phyloP scores from a whole-genome alignment of 2,888 invertebrate genomes.

The Drosophila heteroneura region DNA sequence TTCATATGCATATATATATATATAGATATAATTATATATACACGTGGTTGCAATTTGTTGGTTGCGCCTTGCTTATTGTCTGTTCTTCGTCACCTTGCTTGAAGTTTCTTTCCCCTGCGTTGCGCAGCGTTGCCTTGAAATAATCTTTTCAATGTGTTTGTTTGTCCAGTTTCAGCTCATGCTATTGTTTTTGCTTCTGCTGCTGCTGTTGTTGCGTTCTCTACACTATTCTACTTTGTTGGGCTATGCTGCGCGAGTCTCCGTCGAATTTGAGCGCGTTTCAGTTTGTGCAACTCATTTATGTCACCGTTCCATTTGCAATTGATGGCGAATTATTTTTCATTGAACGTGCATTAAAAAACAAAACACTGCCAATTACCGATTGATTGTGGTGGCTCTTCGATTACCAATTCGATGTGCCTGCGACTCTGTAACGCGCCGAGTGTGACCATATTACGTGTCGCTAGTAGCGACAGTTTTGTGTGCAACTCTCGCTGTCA shows the following conservation, averaged over 20 bases:
- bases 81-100: constrained; percentile 45
- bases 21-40: constrained; percentile 19
- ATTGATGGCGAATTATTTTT: constrained; percentile 57
- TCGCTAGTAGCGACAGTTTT: constrained; percentile 1
- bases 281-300: constrained; percentile 48
- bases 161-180: constrained; percentile 56
- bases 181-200: constrained; percentile 34
- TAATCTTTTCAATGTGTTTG: constrained; percentile 43
- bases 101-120: constrained; percentile 44
- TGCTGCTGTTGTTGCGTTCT: constrained; percentile 30
- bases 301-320: constrained; percentile 64
- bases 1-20: constrained; percentile 10
- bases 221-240: constrained; percentile 48
- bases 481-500: background rate
- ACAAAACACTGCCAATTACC: constrained; percentile 55
- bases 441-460: background rate
- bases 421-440: background rate
- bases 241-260: constrained; percentile 30
- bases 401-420: constrained; percentile 17
- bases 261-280: constrained; percentile 46
- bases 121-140: constrained; percentile 57
- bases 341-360: constrained; percentile 54
- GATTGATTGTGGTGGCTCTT: constrained; percentile 41
- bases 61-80: constrained; percentile 35
- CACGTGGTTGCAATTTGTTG: constrained; percentile 51